Evolutionary conservation across 2,888 invertebrate genomes (phyloP), one percentile per base, ranked within the genome.

Genomic region (Sympetrum striolatum): DNA sequence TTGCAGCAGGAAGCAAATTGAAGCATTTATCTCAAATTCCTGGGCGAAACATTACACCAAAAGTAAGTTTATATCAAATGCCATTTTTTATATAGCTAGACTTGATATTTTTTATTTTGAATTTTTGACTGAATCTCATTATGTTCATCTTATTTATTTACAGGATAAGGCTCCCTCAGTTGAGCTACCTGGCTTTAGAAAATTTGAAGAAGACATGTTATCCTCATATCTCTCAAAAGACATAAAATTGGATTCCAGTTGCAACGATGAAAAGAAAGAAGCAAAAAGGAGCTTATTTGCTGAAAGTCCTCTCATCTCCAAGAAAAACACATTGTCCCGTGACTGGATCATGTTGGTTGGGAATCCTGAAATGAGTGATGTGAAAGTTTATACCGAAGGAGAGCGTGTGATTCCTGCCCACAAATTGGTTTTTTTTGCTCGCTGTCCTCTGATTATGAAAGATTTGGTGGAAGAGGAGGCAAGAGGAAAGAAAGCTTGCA

Each of bases 381-480:
- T 94, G 18, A 92, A 93, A 31, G 92, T 95, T 60, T 93, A 93
- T 91, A 93, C 93, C 2, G 93, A 93, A 86, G 92, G 93, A 90
- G 92, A 93, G 86, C 93, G 92, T 91, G 92, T 93, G 60, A 93
- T 95, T 91, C 93, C 93, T 92, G 93, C 93, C 80, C 95, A 95
- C 91, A 94, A 93, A 92, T 91, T 95, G 53, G 93, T 95, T 10
- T 92, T 95, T 25, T 92, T 93, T 91, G 93, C 93, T 6, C 93
- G 94, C 35, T 94, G 94, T 91, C 93, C 94, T n/a, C 92, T 92
- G 64, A 92, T 95, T 90, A 91, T 94, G 64, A 91, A 93, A n/a
- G 94, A 94, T 91, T 91, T 93, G 48, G 91, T 92, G 8, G 90
- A 90, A 15, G 91, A 91, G 53, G 81, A 92, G 48, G 80, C 81